A percentile compares a stretch with the other conserved stretches of the same genome.
These are phyloP conservation scores for Myoxocephalus aenaeus DNA, from an alignment of 2,797 vertebrate genomes.

Conservation along the genomic window DNA sequence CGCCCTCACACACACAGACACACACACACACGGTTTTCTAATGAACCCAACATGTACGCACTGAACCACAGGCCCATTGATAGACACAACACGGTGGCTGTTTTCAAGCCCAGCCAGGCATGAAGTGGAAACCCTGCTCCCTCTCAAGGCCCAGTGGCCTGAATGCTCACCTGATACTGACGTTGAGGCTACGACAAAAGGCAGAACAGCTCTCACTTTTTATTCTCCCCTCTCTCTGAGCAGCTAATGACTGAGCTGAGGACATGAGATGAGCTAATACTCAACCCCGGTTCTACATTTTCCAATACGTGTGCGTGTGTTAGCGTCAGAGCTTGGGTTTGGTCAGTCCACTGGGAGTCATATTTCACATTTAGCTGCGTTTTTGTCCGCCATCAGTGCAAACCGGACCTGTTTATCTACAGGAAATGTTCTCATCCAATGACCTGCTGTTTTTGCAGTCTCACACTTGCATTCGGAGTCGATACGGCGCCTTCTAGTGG, in stretches of 20 bases:
- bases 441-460: slow-evolving; percentile 55
- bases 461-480: slow-evolving; percentile 40
- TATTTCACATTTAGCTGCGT: slow-evolving; percentile 48
- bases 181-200: slow-evolving; percentile 39
- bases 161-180: slow-evolving; percentile 41
- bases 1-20: no score
- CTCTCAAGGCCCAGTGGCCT: slow-evolving; percentile 32
- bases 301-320: slow-evolving; percentile 28
- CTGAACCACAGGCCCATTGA: slow-evolving; percentile 17
- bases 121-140: slow-evolving; percentile 47
- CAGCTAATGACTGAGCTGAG: slow-evolving; percentile 42
- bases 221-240: neutral
- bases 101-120: slow-evolving; percentile 31
- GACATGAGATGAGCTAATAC: slow-evolving; percentile 59
- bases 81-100: neutral
- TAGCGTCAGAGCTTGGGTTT: slow-evolving; percentile 34
- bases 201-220: slow-evolving; percentile 1
- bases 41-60: neutral
- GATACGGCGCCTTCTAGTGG: slow-evolving; percentile 61
- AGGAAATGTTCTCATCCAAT: slow-evolving; percentile 44
- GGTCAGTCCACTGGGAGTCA: slow-evolving; percentile 47
- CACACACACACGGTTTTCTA: neutral
- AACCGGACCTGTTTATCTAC: slow-evolving; percentile 23
- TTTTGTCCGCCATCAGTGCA: slow-evolving; percentile 9
- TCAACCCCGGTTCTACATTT: slow-evolving; percentile 38